phyloP scores from a whole-genome alignment of 1,140 invertebrate species.

The Cotesia typhae region DNA sequence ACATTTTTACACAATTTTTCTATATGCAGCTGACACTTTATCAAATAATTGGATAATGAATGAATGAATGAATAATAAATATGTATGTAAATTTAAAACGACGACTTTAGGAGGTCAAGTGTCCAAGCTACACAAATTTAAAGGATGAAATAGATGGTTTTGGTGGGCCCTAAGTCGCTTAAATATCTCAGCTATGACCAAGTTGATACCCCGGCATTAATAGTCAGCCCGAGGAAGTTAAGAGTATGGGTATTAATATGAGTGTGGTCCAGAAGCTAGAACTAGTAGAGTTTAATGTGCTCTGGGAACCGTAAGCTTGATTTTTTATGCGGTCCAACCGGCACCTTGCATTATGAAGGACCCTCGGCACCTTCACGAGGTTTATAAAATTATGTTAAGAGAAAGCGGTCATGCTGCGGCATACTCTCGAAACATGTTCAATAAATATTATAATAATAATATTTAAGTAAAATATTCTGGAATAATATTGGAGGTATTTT shows the following conservation, averaged over 20 bases:
- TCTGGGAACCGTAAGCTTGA: constrained; percentile 36
- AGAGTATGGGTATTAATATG: neutral
- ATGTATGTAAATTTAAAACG: neutral
- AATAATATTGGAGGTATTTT: too few relatives aligned
- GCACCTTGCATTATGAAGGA: constrained; percentile 37
- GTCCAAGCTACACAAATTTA: neutral
- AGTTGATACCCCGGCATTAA: constrained; percentile 4
- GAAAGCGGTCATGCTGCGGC: constrained; percentile 17
- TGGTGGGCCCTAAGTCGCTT: constrained; percentile 31
- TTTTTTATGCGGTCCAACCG: constrained; percentile 41
- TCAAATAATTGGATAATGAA: too few relatives aligned
- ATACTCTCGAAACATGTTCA: neutral
- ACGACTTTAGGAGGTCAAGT: neutral
- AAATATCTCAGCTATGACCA: constrained; percentile 32
- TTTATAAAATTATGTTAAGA: constrained; percentile 35
- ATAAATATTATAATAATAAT: too few relatives aligned
- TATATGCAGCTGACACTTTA: too few relatives aligned
- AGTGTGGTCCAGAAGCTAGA: neutral
- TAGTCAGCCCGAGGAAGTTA: neutral
- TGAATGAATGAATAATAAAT: neutral
- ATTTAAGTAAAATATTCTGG: too few relatives aligned
- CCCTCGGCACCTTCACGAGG: constrained; percentile 29
- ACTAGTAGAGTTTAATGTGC: constrained; percentile 20
- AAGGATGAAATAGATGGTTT: constrained; percentile 17
- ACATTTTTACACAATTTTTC: too few relatives aligned